A percentile compares a stretch with the other conserved stretches of the same genome.
These are phyloP conservation scores for Mnemiopsis leidyi DNA, from an alignment of 37 sponge, comb jelly and placozoan species.

Conservation along the genomic window DNA sequence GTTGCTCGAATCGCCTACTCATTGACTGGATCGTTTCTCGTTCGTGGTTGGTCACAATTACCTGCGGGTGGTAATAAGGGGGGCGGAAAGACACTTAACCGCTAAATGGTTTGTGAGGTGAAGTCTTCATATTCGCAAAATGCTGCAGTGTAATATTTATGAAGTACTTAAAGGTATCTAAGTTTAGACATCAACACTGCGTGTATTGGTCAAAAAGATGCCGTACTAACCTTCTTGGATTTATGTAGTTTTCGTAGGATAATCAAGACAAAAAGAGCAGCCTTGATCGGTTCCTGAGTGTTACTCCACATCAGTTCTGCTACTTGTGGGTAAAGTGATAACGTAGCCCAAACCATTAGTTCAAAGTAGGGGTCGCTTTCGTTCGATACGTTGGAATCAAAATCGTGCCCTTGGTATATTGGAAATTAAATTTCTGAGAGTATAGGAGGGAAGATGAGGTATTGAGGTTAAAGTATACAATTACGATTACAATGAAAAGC, in stretches of 20 bases:
- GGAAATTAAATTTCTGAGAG: too few relatives aligned
- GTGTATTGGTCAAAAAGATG: too few relatives aligned
- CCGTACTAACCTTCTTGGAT: not conserved
- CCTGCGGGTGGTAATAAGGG: not conserved
- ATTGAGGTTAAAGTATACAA: too few relatives aligned
- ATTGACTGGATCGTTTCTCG: not conserved
- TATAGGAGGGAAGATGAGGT: too few relatives aligned
- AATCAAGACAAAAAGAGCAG: slow-evolving; percentile 25
- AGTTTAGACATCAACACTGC: too few relatives aligned
- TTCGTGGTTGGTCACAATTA: not conserved
- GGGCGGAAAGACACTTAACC: too few relatives aligned
- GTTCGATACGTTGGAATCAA: slow-evolving; percentile 15
- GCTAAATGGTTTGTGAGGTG: too few relatives aligned
- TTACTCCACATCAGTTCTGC: slow-evolving; percentile 15
- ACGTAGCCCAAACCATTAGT: slow-evolving; percentile 40
- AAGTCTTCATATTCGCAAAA: too few relatives aligned
- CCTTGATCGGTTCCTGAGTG: slow-evolving; percentile 55
- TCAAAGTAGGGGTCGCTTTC: slow-evolving; percentile 60
- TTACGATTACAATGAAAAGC: not conserved
- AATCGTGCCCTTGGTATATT: not conserved
- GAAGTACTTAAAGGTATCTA: too few relatives aligned
- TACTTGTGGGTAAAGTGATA: slow-evolving; percentile 32
- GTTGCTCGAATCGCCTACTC: not conserved
- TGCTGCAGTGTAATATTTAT: too few relatives aligned
- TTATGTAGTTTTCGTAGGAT: not conserved